A percentile compares a stretch with the other conserved stretches of the same genome.
Conservation (phyloP, 2,888 invertebrate genomes). For the Eupithecia subfuscata region DNA sequence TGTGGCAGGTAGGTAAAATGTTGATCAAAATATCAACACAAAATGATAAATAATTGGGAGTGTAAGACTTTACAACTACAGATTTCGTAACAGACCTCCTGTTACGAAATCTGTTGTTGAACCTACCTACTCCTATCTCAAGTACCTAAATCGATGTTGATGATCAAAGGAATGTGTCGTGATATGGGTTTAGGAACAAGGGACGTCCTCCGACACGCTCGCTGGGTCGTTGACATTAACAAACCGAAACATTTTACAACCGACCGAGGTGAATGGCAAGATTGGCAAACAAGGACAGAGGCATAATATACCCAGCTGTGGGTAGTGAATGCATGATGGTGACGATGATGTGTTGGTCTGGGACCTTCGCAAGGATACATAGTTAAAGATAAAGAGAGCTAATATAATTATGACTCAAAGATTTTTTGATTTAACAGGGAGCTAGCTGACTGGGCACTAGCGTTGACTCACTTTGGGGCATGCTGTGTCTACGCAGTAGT, state of each 20-base stretch:
- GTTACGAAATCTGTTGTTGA: too few relatives aligned
- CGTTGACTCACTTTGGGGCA: constrained; percentile 88
- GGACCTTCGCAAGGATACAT: not conserved
- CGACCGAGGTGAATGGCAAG: not conserved
- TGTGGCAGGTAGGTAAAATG: not conserved
- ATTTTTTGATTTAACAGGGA: constrained; percentile 78
- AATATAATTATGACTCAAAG: not conserved
- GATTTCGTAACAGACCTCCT: too few relatives aligned
- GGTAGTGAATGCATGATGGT: not conserved
- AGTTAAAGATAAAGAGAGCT: constrained; percentile 48
- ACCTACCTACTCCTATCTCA: too few relatives aligned
- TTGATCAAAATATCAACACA: not conserved
- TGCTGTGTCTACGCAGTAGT: constrained; percentile 91
- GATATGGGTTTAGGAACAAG: not conserved
- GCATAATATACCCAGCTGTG: not conserved
- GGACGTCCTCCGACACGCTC: not conserved
- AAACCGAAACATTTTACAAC: not conserved
- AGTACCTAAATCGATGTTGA: not conserved
- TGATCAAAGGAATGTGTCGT: not conserved
- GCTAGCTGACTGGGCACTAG: constrained; percentile 87
- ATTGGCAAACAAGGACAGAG: not conserved
- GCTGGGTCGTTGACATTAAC: not conserved
- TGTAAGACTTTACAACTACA: too few relatives aligned
- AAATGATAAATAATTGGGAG: not conserved
- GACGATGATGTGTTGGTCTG: not conserved